Evolutionary conservation across 2,113 vertebrate genomes (phyloP).

Genomic region (Gobio gobio): DNA sequence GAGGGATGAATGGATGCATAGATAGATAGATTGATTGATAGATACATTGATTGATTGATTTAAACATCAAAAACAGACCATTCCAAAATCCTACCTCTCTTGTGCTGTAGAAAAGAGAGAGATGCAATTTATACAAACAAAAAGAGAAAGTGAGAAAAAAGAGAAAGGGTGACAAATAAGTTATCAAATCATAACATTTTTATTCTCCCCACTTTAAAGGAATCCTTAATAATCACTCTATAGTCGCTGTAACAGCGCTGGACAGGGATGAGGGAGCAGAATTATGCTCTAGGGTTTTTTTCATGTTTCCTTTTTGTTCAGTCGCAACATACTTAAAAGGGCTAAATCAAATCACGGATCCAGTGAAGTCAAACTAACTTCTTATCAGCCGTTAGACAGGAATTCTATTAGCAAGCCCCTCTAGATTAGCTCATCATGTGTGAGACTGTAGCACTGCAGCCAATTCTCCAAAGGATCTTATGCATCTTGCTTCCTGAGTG

Average conservation of each 20-base stretch:
- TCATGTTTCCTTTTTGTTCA: conserved; percentile 14
- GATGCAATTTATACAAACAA: background rate
- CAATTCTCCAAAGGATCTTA: background rate
- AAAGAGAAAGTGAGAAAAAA: background rate
- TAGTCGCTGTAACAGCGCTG: conserved; percentile 2
- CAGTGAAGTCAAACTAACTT: conserved; percentile 25
- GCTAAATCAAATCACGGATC: conserved; percentile 26
- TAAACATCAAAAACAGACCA: no score
- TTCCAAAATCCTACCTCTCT: no score
- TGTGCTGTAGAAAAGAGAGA: background rate
- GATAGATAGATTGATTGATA: no score
- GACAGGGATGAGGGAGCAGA: conserved; percentile 28
- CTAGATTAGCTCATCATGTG: conserved; percentile 13
- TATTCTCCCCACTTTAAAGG: conserved; percentile 25
- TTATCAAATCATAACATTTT: conserved; percentile 22
- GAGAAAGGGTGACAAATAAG: background rate
- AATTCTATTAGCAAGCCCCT: conserved; percentile 5
- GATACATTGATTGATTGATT: no score
- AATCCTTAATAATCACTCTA: conserved; percentile 31
- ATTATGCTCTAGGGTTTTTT: conserved; percentile 4
- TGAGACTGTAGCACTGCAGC: background rate
- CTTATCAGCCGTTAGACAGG: conserved; percentile 2
- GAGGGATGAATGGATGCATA: no score
- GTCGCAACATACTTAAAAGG: conserved; percentile 10
- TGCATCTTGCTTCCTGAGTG: background rate